Percentiles rank a stretch among this genome's conserved stretches.
Conservation (phyloP, 2,888 invertebrate genomes). For the Poecilobothrus nobilitatus region DNA sequence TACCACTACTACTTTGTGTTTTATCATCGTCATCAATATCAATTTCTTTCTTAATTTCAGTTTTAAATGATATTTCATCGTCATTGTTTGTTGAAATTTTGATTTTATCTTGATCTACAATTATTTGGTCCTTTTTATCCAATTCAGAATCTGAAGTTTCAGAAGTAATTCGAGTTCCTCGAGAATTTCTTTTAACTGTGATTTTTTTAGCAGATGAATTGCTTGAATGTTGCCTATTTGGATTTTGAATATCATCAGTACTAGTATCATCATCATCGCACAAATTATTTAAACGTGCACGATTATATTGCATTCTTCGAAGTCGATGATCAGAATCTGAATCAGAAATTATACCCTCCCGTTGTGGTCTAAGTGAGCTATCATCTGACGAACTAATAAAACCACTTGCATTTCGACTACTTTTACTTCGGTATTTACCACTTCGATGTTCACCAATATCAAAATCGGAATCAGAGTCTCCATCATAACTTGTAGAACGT, state of each 20-base stretch:
- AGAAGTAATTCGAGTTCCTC: slow-evolving; percentile 61
- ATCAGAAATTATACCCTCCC: slow-evolving; percentile 36
- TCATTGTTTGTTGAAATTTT: neutral
- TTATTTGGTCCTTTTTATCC: neutral
- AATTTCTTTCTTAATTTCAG: slow-evolving; percentile 54
- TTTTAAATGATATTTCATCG: slow-evolving; percentile 46
- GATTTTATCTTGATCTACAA: neutral
- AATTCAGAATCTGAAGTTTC: slow-evolving; percentile 60
- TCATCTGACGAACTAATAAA: slow-evolving; percentile 50
- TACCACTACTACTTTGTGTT: neutral
- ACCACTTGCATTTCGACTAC: slow-evolving; percentile 30
- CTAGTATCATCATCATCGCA: slow-evolving; percentile 42
- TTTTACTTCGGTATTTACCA: slow-evolving; percentile 25
- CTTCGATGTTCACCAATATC: slow-evolving; percentile 38
- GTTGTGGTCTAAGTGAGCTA: slow-evolving; percentile 21
- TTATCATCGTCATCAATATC: slow-evolving; percentile 35
- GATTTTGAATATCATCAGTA: slow-evolving; percentile 38
- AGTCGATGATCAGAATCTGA: slow-evolving; percentile 46
- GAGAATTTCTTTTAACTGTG: slow-evolving; percentile 56
- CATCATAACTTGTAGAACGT: slow-evolving; percentile 79
- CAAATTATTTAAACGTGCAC: slow-evolving; percentile 44
- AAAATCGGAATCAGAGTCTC: slow-evolving; percentile 66
- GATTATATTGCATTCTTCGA: slow-evolving; percentile 43
- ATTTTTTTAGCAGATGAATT: slow-evolving; percentile 45
- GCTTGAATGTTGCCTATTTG: slow-evolving; percentile 9